phyloP scores from a whole-genome alignment of 1,140 invertebrate genomes.

The Trichonephila clavipes region DNA sequence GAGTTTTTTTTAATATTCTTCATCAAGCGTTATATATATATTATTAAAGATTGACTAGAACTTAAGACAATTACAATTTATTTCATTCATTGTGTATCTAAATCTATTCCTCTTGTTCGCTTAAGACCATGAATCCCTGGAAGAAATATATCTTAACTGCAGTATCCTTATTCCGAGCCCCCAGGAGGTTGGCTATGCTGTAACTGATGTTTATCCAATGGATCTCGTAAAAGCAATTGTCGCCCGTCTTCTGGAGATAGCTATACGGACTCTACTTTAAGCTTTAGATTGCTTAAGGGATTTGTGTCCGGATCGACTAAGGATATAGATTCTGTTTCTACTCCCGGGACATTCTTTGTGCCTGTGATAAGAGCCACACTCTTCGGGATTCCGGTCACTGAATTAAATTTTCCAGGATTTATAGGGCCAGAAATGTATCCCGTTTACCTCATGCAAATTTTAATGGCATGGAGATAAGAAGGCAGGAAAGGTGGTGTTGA shows the following conservation, averaged over 20 bases:
- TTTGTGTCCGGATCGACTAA: conserved; percentile 25
- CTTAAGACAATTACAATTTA: not conserved
- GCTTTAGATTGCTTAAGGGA: conserved; percentile 69
- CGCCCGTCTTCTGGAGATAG: conserved; percentile 45
- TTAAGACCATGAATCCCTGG: not conserved
- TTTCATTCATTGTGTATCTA: not conserved
- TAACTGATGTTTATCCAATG: conserved; percentile 75
- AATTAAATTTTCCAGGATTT: conserved; percentile 36
- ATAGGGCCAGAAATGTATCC: not conserved
- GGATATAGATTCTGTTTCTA: conserved; percentile 52
- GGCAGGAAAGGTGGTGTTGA: not conserved
- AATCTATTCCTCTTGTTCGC: conserved; percentile 10
- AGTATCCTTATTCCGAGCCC: not conserved
- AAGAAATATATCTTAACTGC: conserved; percentile 49
- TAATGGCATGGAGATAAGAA: not conserved
- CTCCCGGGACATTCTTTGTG: conserved; percentile 47
- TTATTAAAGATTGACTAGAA: too few relatives aligned
- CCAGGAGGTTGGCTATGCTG: conserved; percentile 26
- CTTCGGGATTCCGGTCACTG: not conserved
- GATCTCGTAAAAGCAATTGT: conserved; percentile 71
- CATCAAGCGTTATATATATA: too few relatives aligned
- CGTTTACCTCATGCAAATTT: conserved; percentile 58
- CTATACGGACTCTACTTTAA: conserved; percentile 54
- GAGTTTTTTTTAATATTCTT: too few relatives aligned
- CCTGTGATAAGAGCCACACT: not conserved